Percentiles rank a stretch among this genome's conserved stretches.
phyloP scores from a whole-genome alignment of 2,113 vertebrate species.

The Pseudolaguvia tuberculata region DNA sequence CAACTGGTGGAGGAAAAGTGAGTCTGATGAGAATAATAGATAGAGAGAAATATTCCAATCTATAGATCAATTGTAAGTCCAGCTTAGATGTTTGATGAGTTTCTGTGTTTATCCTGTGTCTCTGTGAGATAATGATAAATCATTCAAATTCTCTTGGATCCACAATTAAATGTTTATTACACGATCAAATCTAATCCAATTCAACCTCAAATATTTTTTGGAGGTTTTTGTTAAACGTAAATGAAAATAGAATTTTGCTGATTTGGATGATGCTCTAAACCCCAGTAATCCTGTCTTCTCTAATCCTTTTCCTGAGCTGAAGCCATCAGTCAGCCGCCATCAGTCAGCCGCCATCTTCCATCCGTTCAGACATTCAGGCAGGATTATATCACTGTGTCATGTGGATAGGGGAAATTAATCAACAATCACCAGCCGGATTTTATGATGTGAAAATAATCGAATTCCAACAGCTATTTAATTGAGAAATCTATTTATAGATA shows the following conservation, averaged over 20 bases:
- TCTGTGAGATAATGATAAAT: not conserved
- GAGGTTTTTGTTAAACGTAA: no score
- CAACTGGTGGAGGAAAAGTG: slow-evolving; percentile 97
- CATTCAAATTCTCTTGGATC: not conserved
- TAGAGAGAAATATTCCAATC: not conserved
- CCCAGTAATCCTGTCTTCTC: slow-evolving; percentile 1
- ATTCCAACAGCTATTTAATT: no score
- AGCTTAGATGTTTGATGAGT: not conserved
- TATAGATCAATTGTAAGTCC: not conserved
- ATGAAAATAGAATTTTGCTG: no score
- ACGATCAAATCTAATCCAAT: not conserved
- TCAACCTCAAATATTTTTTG: not conserved
- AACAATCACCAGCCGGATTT: not conserved
- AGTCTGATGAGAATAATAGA: slow-evolving; percentile 63
- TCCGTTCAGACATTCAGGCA: not conserved
- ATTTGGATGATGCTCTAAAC: not conserved
- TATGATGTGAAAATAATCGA: not conserved
- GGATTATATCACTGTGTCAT: not conserved
- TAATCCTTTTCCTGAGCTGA: slow-evolving; percentile 15
- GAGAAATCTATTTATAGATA: no score
- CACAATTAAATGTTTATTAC: not conserved
- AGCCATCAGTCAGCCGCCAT: not conserved
- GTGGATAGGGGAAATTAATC: not conserved
- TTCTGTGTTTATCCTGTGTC: not conserved
- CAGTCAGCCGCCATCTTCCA: not conserved